phyloP scores from a whole-genome alignment of 92 coral and sea anemone species.

The Chrysogorgia sp. region DNA sequence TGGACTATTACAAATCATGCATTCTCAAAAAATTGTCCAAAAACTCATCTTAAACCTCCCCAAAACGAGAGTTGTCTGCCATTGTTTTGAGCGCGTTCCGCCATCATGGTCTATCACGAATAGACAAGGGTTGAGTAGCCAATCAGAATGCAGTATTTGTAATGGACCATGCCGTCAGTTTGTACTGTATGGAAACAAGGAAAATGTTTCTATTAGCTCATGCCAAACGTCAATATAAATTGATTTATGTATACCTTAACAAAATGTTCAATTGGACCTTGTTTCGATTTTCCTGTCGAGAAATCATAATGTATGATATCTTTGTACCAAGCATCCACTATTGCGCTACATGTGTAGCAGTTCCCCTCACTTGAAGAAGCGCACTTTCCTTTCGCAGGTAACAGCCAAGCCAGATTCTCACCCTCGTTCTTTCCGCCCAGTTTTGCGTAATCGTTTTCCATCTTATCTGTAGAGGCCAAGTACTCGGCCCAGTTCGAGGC shows the following conservation, averaged over 20 bases:
- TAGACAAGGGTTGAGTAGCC: too few relatives aligned
- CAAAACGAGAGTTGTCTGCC: too few relatives aligned
- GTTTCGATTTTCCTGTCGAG: conserved; percentile 58
- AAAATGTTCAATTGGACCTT: conserved; percentile 70
- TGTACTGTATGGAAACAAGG: not conserved
- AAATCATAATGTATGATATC: conserved; percentile 73
- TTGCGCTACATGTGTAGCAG: conserved; percentile 73
- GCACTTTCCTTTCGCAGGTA: conserved; percentile 79
- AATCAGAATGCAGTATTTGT: too few relatives aligned
- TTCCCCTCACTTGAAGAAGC: conserved; percentile 51
- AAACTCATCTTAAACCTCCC: too few relatives aligned
- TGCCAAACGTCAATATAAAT: not conserved
- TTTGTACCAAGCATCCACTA: conserved; percentile 81
- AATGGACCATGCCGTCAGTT: too few relatives aligned
- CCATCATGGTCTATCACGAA: too few relatives aligned
- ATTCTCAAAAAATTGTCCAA: too few relatives aligned
- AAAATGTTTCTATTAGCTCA: not conserved
- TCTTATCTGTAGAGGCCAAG: conserved; percentile 67
- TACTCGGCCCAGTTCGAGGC: conserved; percentile 91
- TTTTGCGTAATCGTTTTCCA: conserved; percentile 69
- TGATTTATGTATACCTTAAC: conserved; percentile 68
- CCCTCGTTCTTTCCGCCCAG: conserved; percentile 67
- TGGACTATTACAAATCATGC: too few relatives aligned
- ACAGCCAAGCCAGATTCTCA: conserved; percentile 84
- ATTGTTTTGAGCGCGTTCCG: too few relatives aligned